Evolutionary conservation across 2,888 invertebrate genomes (phyloP).

Genomic region (Margaritifera margaritifera): DNA sequence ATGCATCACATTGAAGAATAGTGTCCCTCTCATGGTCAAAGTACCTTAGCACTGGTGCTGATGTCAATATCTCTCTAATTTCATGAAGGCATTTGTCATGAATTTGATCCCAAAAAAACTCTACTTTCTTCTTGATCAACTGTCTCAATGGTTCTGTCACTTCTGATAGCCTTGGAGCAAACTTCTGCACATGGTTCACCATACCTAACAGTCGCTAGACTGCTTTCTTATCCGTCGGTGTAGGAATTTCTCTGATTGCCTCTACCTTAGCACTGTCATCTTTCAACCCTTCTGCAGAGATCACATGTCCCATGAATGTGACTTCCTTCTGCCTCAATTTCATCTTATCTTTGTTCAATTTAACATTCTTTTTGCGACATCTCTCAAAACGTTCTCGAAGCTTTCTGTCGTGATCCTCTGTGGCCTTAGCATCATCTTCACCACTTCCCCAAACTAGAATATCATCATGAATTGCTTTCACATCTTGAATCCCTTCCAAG

Average conservation of each 20-base stretch:
- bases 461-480: no score
- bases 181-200: constrained; percentile 28
- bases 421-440: constrained; percentile 20
- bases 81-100: no score
- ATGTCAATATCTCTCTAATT: no score
- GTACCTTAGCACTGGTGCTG: no score
- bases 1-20: no score
- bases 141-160: constrained; percentile 20
- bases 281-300: constrained; percentile 23
- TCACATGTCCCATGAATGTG: constrained; percentile 23
- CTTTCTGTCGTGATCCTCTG: constrained; percentile 21
- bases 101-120: no score
- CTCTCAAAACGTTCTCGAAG: constrained; percentile 14
- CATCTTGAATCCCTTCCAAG: no score
- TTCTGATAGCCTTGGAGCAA: constrained; percentile 27
- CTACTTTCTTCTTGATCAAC: constrained; percentile 16
- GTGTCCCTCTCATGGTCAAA: no score
- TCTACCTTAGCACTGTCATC: no score
- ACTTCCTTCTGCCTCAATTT: constrained; percentile 16
- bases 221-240: constrained; percentile 21
- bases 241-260: constrained; percentile 29
- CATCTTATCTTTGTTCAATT: constrained; percentile 24
- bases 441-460: constrained; percentile 26
- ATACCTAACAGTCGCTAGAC: constrained; percentile 27
- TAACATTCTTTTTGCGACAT: constrained; percentile 23